Evolutionary conservation across 1,140 invertebrate genomes (phyloP), one percentile per base, ranked within the genome.

Genomic region (Drosophila ogumai): DNA sequence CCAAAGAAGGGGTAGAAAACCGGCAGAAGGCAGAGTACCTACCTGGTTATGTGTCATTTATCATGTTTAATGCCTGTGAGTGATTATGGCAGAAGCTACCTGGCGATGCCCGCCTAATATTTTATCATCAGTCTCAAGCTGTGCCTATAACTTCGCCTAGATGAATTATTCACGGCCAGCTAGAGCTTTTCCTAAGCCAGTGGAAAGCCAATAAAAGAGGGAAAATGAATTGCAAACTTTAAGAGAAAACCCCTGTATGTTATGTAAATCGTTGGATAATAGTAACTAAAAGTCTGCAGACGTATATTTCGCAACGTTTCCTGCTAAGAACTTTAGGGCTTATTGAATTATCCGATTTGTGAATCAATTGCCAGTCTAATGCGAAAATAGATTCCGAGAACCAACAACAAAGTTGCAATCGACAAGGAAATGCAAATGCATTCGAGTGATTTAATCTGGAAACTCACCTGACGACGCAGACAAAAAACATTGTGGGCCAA

Each of bases 41-140:
- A 34, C 58, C 55, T 46, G 38, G 22, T 13, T 46, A 32, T 52
- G 15, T 57, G 68, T 61, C 84, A 82, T 86, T 88, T 88, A 82
- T 86, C 84, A 86, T 82, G 63, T 87, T 88, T 88, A 86, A 86
- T 86, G 81, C 79, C 66, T 82, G 66, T 88, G 82, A 86, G 84
- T 86, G 82, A 86, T 86, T 86, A 86, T 86, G 80, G 66, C 47
- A 79, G 69, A 79, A 73, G 72, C 74, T 76, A 76, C 74, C 73
- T 76, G 60, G 55, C 43, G 43, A 49, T 60, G 25, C 46, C 34
- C 61, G 15, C 75, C 82, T 87, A 86, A 86, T 86, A 88, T 79
- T 81, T 86, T 82, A 82, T 84, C 79, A 82, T 73, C 71, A 63
- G 54, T 63, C 75, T 82, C 71, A 79, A 79, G 66, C 71, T 59